Conservation (phyloP, 2,888 invertebrate species). For the Escarpia spicata region DNA sequence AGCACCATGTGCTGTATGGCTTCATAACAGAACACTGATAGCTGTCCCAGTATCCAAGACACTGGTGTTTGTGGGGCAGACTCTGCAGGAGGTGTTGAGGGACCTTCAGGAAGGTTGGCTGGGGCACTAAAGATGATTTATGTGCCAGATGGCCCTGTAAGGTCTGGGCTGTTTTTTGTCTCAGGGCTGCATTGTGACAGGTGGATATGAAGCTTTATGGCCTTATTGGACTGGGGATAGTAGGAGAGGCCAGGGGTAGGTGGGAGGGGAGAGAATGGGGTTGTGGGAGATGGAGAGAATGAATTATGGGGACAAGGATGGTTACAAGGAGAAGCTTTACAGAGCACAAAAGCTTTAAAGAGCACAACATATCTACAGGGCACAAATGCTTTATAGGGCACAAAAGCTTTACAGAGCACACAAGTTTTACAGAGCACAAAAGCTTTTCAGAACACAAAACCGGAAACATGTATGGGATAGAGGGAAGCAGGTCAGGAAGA, state of each 20-base stretch:
- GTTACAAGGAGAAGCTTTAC: not conserved
- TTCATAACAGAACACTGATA: not conserved
- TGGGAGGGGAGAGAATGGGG: not conserved
- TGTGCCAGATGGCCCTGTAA: not conserved
- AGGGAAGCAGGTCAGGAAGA: too few species aligned
- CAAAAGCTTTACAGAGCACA: too few species aligned
- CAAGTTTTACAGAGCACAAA: too few species aligned
- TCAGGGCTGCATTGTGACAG: not conserved
- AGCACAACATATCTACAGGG: too few species aligned
- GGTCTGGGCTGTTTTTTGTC: not conserved
- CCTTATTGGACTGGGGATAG: not conserved
- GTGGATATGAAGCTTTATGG: not conserved
- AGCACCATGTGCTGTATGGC: not conserved
- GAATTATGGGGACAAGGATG: too few species aligned
- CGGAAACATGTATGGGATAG: too few species aligned
- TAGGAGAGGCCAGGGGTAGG: not conserved
- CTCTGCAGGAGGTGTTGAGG: not conserved
- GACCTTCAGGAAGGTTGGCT: not conserved
- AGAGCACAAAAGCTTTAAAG: not conserved
- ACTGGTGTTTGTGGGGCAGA: not conserved
- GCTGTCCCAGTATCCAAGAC: not conserved
- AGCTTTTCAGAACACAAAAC: too few species aligned
- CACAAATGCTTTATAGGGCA: too few species aligned
- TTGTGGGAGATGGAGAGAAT: too few species aligned
- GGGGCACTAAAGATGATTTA: constrained; percentile 12